Conservation (phyloP, 2,888 invertebrate genomes). For the Phorcus lineatus region DNA sequence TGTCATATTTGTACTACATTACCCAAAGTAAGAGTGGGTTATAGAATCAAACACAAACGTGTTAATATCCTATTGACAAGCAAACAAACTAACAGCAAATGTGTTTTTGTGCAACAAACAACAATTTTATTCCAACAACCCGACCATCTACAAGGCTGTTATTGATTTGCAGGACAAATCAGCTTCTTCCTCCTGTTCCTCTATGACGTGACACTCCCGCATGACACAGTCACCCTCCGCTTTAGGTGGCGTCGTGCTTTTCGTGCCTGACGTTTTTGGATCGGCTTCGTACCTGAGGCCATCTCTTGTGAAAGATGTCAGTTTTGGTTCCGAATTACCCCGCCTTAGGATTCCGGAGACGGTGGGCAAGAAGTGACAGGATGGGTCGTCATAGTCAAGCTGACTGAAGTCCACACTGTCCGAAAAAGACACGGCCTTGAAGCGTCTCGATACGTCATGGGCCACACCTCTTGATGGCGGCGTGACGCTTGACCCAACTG, state of each 20-base stretch:
- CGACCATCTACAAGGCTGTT: not conserved
- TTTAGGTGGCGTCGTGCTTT: not conserved
- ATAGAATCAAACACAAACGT: no score
- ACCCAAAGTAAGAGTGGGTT: no score
- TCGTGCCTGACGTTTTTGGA: not conserved
- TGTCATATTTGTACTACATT: no score
- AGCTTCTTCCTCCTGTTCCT: not conserved
- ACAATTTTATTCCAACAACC: no score
- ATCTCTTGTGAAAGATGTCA: not conserved
- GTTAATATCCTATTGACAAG: no score
- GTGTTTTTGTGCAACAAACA: no score
- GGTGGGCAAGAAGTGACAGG: not conserved
- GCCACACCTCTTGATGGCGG: not conserved
- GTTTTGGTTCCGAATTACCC: not conserved
- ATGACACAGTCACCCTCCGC: not conserved
- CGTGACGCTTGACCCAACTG: not conserved
- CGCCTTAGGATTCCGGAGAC: not conserved
- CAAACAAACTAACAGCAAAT: no score
- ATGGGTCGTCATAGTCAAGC: not conserved
- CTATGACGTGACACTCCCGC: not conserved
- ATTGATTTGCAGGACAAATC: not conserved
- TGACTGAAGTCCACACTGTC: not conserved
- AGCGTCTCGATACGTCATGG: not conserved
- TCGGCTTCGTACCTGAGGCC: not conserved
- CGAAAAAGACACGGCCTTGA: not conserved